phyloP scores from a whole-genome alignment of 37 sponge, comb jelly and placozoan species.

The Ianthella basta region DNA sequence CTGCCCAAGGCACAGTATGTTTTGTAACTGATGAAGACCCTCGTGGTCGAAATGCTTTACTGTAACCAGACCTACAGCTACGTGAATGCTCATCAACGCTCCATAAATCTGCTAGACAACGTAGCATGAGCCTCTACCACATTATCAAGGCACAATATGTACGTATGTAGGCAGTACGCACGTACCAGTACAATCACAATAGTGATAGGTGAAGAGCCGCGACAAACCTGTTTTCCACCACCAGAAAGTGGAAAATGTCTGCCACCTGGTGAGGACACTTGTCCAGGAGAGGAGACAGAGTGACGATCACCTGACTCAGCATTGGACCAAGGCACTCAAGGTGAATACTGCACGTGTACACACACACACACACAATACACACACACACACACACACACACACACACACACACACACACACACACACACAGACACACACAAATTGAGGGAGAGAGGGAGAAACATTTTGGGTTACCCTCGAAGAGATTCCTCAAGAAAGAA shows the following conservation, averaged over 20 bases:
- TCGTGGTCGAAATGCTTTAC: too few relatives aligned
- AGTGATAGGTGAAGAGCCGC: too few relatives aligned
- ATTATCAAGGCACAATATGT: neutral
- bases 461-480: neutral
- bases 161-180: slow-evolving; percentile 11
- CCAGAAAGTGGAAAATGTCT: slow-evolving; percentile 69
- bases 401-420: neutral
- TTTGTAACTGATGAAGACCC: too few relatives aligned
- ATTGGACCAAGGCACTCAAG: slow-evolving; percentile 65
- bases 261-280: slow-evolving; percentile 55
- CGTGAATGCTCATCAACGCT: too few relatives aligned
- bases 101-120: too few relatives aligned
- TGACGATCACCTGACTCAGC: slow-evolving; percentile 78
- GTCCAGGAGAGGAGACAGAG: slow-evolving; percentile 63
- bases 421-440: too few relatives aligned
- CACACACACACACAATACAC: too few relatives aligned
- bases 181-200: neutral
- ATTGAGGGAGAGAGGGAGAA: neutral
- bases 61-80: too few relatives aligned
- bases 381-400: neutral
- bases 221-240: slow-evolving; percentile 80
- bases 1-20: too few relatives aligned
- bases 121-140: too few relatives aligned
- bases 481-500: too few relatives aligned
- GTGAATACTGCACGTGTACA: slow-evolving; percentile 55